These are phyloP conservation scores for Acrocephalus kingi DNA, from an alignment of 2,113 vertebrate genomes.

Conservation along the genomic window DNA sequence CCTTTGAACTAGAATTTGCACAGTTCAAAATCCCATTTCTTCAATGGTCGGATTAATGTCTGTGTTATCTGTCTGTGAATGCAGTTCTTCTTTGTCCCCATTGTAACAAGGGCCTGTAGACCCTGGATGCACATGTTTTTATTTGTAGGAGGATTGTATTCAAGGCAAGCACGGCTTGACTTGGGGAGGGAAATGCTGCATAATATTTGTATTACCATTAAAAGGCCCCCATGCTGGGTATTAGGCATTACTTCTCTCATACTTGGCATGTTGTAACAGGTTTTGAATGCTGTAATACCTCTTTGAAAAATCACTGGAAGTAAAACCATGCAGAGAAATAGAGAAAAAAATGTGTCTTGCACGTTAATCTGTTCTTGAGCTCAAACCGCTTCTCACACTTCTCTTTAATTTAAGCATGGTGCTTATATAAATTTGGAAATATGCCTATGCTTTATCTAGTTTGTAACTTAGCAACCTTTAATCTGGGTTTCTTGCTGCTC, in stretches of 20 bases:
- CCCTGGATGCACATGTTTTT: conserved; percentile 20
- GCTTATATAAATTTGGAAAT: conserved; percentile 64
- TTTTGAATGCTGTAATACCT: conserved; percentile 31
- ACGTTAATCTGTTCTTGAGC: conserved; percentile 34
- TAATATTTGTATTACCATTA: conserved; percentile 62
- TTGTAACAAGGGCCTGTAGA: neutral
- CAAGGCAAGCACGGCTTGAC: conserved; percentile 29
- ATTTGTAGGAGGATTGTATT: conserved; percentile 53
- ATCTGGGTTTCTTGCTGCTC: conserved; percentile 42
- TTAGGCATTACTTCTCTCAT: conserved; percentile 57
- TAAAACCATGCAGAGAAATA: conserved; percentile 26
- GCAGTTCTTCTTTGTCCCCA: conserved; percentile 16
- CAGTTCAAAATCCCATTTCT: conserved; percentile 55
- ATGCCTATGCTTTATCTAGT: conserved; percentile 54
- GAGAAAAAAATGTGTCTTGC: conserved; percentile 41
- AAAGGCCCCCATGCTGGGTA: conserved; percentile 54
- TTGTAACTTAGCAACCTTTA: conserved; percentile 74
- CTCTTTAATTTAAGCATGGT: conserved; percentile 47
- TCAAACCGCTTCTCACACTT: neutral
- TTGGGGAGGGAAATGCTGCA: conserved; percentile 30
- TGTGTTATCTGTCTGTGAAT: conserved; percentile 46
- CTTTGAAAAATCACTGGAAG: conserved; percentile 54
- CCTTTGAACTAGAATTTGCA: conserved; percentile 60
- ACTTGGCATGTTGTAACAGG: conserved; percentile 18
- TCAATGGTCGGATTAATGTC: conserved; percentile 42